Evolutionary conservation across 1,140 invertebrate genomes (phyloP).

Genomic region (Penaeus japonicus): DNA sequence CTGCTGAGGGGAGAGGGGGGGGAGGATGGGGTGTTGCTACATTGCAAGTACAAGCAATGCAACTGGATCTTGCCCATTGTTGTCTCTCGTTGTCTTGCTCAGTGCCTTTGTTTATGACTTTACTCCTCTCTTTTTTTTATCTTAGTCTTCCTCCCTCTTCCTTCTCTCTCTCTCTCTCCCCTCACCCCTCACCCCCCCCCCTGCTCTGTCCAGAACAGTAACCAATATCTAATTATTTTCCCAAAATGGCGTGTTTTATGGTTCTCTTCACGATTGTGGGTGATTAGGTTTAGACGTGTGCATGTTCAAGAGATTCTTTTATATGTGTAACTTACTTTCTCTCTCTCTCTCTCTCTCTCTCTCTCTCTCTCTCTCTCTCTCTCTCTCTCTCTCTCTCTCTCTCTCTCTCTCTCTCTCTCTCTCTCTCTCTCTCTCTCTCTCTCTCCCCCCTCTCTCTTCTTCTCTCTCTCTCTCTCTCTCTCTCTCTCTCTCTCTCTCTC

Average conservation of each 20-base stretch:
- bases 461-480: too few species aligned
- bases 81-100: neutral
- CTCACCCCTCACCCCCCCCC: neutral
- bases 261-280: neutral
- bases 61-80: neutral
- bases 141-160: neutral
- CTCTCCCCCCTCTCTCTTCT: neutral
- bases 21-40: too few species aligned
- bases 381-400: too few species aligned
- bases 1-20: too few species aligned
- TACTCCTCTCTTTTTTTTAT: neutral
- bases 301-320: too few species aligned
- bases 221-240: neutral
- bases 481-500: neutral
- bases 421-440: neutral
- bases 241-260: neutral
- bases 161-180: neutral
- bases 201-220: neutral
- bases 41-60: neutral
- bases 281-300: too few species aligned
- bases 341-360: too few species aligned
- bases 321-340: too few species aligned
- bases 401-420: too few species aligned
- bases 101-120: neutral
- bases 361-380: neutral